Conservation (phyloP, 2,113 vertebrate genomes). For the Diglossa brunneiventris region DNA sequence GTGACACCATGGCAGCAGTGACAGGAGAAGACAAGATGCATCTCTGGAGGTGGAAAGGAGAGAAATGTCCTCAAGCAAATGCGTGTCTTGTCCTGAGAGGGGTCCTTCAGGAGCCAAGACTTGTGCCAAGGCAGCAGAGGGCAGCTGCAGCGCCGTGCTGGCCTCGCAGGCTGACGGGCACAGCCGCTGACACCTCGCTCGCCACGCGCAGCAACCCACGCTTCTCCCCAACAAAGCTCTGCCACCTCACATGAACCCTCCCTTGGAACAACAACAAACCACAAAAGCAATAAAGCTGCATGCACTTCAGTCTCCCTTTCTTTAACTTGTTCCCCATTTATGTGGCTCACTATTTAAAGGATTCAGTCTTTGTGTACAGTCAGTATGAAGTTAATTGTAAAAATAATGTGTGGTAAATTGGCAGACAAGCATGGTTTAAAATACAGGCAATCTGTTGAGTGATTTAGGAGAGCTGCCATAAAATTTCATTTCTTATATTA, state of each 20-base stretch:
- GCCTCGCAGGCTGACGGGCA: neutral
- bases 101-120: neutral
- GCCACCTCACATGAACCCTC: neutral
- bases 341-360: conserved; percentile 32
- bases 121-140: neutral
- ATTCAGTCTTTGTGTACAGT: conserved; percentile 55
- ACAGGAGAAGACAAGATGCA: neutral
- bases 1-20: fast-evolving
- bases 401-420: conserved; percentile 65
- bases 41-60: neutral
- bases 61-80: neutral
- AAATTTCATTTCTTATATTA: conserved; percentile 48
- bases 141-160: fast-evolving
- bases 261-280: neutral
- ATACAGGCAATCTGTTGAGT: conserved; percentile 65
- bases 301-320: neutral
- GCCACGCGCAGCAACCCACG: fast-evolving
- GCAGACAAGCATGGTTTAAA: conserved; percentile 59
- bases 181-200: fast-evolving
- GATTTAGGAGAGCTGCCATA: conserved; percentile 50
- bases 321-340: neutral
- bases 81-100: neutral
- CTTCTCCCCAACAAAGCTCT: neutral
- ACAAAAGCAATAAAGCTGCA: neutral
- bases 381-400: conserved; percentile 58